Percentiles rank a stretch among this genome's conserved stretches.
Evolutionary conservation across 2,888 invertebrate genomes (phyloP).

Genomic region (Acleris laterana): DNA sequence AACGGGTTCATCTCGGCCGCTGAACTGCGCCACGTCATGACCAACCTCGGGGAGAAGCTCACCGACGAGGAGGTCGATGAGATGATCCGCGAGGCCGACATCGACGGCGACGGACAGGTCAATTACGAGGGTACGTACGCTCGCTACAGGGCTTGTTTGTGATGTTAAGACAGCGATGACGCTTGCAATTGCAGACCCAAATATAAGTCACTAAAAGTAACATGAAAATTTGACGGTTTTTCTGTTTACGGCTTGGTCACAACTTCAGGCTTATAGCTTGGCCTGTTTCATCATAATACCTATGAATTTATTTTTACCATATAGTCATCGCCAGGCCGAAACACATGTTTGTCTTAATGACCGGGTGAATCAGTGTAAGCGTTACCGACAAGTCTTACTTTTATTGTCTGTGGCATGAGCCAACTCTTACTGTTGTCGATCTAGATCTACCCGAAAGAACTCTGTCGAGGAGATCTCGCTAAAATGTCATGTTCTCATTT

Average conservation of each 20-base stretch:
- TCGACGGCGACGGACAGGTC: slow-evolving; percentile 99
- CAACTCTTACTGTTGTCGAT: slow-evolving; percentile 1
- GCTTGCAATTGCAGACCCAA: not conserved
- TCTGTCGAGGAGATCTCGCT: too few relatives aligned
- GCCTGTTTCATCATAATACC: too few relatives aligned
- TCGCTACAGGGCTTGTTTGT: not conserved
- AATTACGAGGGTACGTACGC: slow-evolving; percentile 93
- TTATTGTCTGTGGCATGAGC: not conserved
- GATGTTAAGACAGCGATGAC: not conserved
- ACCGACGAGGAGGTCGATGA: slow-evolving; percentile 99
- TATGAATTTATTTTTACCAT: too few relatives aligned
- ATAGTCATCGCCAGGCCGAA: too few relatives aligned
- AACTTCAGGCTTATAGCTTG: too few relatives aligned
- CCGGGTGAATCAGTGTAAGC: too few relatives aligned
- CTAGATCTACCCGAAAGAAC: too few relatives aligned
- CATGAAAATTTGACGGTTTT: not conserved
- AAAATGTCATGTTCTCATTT: too few relatives aligned
- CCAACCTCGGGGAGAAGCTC: slow-evolving; percentile 99
- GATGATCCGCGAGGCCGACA: slow-evolving; percentile 99
- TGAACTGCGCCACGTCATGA: slow-evolving; percentile 99
- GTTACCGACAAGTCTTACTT: too few relatives aligned
- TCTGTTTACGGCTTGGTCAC: too few relatives aligned
- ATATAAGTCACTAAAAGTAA: not conserved
- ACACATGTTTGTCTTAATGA: too few relatives aligned
- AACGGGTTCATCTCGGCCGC: slow-evolving; percentile 99